Evolutionary conservation across 2,113 vertebrate genomes (phyloP).

Genomic region (Emydura subglobosa): DNA sequence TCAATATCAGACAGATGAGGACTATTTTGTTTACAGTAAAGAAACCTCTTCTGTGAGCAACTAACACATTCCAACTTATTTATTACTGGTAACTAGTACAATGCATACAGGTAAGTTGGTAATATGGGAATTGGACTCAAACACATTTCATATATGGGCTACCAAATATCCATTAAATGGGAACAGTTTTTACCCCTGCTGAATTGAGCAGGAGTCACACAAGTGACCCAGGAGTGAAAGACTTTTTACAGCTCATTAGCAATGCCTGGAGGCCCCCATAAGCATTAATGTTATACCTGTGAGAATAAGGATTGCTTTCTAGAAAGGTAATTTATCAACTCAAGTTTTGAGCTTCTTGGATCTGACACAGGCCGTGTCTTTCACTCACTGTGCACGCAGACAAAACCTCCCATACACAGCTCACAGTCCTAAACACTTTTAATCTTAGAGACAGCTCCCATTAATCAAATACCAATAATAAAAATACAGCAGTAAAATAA

Average conservation of each 20-base stretch:
- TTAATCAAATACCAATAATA: background rate
- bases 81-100: background rate
- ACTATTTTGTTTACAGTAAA: background rate
- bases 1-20: background rate
- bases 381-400: background rate
- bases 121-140: background rate
- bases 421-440: background rate
- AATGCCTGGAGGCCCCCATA: background rate
- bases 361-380: background rate
- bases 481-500: background rate
- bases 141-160: accelerated
- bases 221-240: background rate
- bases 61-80: background rate
- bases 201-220: background rate
- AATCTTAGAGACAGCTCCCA: background rate
- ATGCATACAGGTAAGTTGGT: background rate
- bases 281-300: background rate
- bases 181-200: background rate
- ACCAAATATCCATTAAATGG: background rate
- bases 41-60: background rate
- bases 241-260: background rate
- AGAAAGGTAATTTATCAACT: background rate
- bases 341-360: background rate
- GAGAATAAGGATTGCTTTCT: background rate
- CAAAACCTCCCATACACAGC: background rate